Conservation (phyloP, 2,113 vertebrate species). For the Tupaia chinensis region DNA sequence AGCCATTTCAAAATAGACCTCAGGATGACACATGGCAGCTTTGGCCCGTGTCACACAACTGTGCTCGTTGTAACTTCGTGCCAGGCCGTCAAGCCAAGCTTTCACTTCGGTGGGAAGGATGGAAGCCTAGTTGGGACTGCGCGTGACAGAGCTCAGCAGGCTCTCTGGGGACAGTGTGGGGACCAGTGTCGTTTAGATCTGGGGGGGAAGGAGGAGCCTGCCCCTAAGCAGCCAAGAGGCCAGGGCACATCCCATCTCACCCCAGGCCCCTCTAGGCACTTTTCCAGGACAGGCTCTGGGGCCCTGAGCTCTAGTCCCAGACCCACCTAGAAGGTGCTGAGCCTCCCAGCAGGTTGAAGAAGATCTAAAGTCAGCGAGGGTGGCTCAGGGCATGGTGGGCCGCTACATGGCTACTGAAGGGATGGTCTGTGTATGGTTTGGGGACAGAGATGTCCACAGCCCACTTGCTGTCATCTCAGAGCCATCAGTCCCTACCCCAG, state of each 20-base stretch:
- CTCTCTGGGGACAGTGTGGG: background rate
- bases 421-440: background rate
- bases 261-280: no score
- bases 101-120: background rate
- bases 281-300: background rate
- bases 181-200: background rate
- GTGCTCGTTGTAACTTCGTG: background rate
- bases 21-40: background rate
- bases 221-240: rapidly evolving
- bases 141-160: background rate
- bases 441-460: background rate
- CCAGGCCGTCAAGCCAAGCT: background rate
- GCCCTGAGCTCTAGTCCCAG: background rate
- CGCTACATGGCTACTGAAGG: background rate
- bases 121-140: rapidly evolving
- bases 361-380: background rate
- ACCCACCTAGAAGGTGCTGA: background rate
- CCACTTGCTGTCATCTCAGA: background rate
- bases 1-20: constrained; percentile 52
- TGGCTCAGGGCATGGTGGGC: background rate
- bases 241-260: background rate
- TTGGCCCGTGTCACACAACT: background rate
- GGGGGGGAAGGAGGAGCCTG: rapidly evolving
- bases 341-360: background rate
- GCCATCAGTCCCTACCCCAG: background rate